Conservation (phyloP, 2,888 invertebrate species). For the Drosophila flavopinicola region DNA sequence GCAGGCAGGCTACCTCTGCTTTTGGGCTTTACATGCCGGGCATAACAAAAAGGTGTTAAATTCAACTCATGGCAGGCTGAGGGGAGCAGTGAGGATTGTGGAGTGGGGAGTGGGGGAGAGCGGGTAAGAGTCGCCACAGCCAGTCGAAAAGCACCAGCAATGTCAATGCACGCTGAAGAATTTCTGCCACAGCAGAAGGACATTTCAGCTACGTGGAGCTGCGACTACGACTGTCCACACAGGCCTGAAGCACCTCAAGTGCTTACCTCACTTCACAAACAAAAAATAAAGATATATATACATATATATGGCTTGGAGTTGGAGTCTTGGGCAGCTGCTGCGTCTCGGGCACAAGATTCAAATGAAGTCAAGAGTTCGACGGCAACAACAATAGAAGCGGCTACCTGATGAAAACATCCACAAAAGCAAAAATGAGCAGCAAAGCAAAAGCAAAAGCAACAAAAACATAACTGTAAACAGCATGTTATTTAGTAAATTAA, state of each 20-base stretch:
- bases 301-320: conserved; percentile 27
- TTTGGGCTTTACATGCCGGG: conserved; percentile 79
- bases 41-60: conserved; percentile 79
- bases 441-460: conserved; percentile 11
- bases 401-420: conserved; percentile 54
- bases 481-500: conserved; percentile 68
- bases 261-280: conserved; percentile 58
- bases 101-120: background rate
- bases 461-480: conserved; percentile 54
- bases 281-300: conserved; percentile 26
- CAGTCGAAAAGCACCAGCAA: conserved; percentile 56
- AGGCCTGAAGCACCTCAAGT: conserved; percentile 66
- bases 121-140: conserved; percentile 27
- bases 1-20: conserved; percentile 57
- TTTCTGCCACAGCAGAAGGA: conserved; percentile 75
- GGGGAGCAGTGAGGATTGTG: conserved; percentile 7
- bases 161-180: conserved; percentile 78
- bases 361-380: conserved; percentile 63
- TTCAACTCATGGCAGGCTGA: conserved; percentile 66
- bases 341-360: conserved; percentile 39
- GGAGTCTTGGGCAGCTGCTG: conserved; percentile 18
- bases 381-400: conserved; percentile 16
- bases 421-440: conserved; percentile 48
- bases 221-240: conserved; percentile 8
- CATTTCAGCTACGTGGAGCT: conserved; percentile 63